phyloP scores from a whole-genome alignment of 2,113 vertebrate genomes.

The Coturnix japonica region DNA sequence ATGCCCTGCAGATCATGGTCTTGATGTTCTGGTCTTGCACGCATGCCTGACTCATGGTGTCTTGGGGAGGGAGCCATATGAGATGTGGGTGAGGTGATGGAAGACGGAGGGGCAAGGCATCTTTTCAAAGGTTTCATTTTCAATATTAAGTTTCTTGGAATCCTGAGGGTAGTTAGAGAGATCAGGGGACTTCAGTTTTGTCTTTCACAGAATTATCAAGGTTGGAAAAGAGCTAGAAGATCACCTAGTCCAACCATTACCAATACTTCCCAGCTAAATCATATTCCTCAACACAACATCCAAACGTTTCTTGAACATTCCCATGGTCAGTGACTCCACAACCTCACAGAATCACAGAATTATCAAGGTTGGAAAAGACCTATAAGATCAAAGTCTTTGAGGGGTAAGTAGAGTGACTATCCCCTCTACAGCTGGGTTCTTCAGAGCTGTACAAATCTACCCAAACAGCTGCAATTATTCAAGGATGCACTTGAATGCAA shows the following conservation, averaged over 20 bases:
- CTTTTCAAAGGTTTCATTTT: conserved; percentile 11
- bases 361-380: no score
- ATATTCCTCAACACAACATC: no score
- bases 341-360: no score
- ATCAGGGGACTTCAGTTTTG: neutral
- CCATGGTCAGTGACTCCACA: no score
- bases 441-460: neutral
- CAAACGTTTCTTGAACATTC: no score
- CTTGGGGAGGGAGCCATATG: neutral
- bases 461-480: conserved; percentile 68
- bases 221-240: no score
- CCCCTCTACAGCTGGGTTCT: neutral
- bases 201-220: no score
- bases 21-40: neutral
- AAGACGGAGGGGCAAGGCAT: neutral
- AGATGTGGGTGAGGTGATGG: neutral
- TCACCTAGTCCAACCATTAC: no score
- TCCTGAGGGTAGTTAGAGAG: neutral
- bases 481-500: conserved; percentile 58
- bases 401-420: neutral
- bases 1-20: neutral
- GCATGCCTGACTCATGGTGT: neutral
- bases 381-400: no score
- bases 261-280: no score
- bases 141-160: neutral